Conservation (phyloP, 2,797 vertebrate species). For the Cuniculus paca region DNA sequence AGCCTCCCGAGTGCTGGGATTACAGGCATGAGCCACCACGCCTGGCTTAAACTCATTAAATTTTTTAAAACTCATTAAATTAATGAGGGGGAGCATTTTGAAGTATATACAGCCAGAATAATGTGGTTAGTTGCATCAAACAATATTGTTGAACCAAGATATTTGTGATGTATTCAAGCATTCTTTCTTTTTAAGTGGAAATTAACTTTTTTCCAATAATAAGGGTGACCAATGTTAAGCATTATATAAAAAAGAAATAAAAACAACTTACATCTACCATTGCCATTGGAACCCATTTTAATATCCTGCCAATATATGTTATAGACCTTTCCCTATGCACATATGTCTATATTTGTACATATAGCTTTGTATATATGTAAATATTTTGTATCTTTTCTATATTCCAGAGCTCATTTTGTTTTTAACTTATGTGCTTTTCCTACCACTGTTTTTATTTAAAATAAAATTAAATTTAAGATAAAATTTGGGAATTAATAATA, state of each 20-base stretch:
- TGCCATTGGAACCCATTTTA: background rate
- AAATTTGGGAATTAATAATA: constrained; percentile 9
- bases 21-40: no score
- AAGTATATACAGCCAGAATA: background rate
- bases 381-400: no score
- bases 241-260: constrained; percentile 2
- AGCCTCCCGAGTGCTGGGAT: no score
- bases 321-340: background rate
- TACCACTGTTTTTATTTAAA: no score
- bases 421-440: no score
- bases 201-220: background rate
- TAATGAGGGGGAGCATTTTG: background rate
- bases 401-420: no score
- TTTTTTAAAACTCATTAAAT: background rate
- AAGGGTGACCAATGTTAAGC: background rate
- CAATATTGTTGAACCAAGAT: background rate
- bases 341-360: background rate
- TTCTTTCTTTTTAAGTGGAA: constrained; percentile 42
- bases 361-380: background rate
- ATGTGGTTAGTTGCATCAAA: background rate
- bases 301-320: background rate
- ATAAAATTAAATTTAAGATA: constrained; percentile 11
- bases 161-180: constrained; percentile 22
- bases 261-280: background rate
- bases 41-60: background rate